Base-by-base conservation (phyloP, 2,888 invertebrate genomes). In the Drosophila multiciliata region DNA sequence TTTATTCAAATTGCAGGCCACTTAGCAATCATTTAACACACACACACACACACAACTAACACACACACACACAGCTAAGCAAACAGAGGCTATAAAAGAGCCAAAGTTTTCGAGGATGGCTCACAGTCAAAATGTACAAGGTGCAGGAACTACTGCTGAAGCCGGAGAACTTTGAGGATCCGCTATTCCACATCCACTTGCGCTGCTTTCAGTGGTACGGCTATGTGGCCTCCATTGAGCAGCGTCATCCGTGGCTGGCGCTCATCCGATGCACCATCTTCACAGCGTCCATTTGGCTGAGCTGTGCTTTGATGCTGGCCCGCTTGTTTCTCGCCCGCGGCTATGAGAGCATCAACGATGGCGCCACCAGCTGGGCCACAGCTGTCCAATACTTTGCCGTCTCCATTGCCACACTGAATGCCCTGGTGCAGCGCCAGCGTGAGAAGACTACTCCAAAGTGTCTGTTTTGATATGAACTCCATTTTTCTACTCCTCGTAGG, bases 361-460 rank as follows among this genome's bases (percentile, higher is more conserved):
- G 79, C 1, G 85, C 90, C 23, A 81, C 82, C 6, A 87, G 82
- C 26, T 88, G 80, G 62, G 90, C 91, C 11, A 88, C 91, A 11
- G 82, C 89, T 0, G 76, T 91, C 1, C 82, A 87, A 45, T 91
- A 65, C 40, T 73, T 91, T 5, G 73, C 91, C 2, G 82, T 85
- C 0, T 87, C 92, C 1, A 80, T 91, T 26, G 80, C 89, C 35
- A 80, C 82, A 0, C 36, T 81, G 1, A 92, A 87, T 66, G 90
- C 89, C 9, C 83, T 78, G 48, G 60, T 88, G 53, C 83, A 88
- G 49, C 62, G 90, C 12, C 71, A 70, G 52, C 82, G 91, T 91
- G 71, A 80, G 83, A 29, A 6, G 29, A 29, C 29, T 29, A 5
- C 29, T 29, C 1, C 29, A 29, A 29, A 29, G 29, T 29, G 29